Evolutionary conservation across 2,113 vertebrate species (phyloP), one percentile per base, ranked within the genome.

Genomic region (Cynopterus brachyotis): DNA sequence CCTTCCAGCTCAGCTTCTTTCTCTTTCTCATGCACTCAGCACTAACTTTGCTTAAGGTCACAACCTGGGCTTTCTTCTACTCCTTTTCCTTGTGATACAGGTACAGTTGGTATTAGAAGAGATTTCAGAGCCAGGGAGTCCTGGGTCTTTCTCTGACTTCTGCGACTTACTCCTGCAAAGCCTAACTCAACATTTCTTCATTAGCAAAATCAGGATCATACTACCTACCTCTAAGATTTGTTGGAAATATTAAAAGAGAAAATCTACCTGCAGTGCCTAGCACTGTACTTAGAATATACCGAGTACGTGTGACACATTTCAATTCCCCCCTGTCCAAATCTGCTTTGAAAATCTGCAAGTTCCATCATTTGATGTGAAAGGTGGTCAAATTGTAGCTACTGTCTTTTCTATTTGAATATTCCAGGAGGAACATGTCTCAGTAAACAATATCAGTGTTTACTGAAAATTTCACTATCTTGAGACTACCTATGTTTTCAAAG

Each of bases 281-380:
- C 5, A 42, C 24, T 22, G 22, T 86, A 11, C 9, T 83, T 69
- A 28, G 9, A 75, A 59, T 4, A n/a, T 35, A 76, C 7, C 26
- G 86, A 55, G 32, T 13, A 50, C 4, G n/a, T 28, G 20, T 1
- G 80, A 26, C 13, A 9, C 19, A 37, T 50, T 83, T 78, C 50
- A 62, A 2, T 82, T 85, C 16, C 4, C 9, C 40, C 16, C 28
- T 92, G 7, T 11, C 5, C 15, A 45, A 13, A 47, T 20, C 30
- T 66, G 40, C 32, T 17, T 83, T 95, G 88, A 89, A 96, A 94
- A 85, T 66, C 28, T 67, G 20, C 1, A 95, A 42, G 90, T 78
- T 37, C 2, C 10, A 60, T 17, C 12, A 64, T 9, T 66, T 55
- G 13, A 55, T 67, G 30, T 9, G 11, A 35, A 88, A 75, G 9